These are phyloP conservation scores for Penaeus monodon DNA, from an alignment of 2,888 invertebrate genomes.

Conservation along the genomic window DNA sequence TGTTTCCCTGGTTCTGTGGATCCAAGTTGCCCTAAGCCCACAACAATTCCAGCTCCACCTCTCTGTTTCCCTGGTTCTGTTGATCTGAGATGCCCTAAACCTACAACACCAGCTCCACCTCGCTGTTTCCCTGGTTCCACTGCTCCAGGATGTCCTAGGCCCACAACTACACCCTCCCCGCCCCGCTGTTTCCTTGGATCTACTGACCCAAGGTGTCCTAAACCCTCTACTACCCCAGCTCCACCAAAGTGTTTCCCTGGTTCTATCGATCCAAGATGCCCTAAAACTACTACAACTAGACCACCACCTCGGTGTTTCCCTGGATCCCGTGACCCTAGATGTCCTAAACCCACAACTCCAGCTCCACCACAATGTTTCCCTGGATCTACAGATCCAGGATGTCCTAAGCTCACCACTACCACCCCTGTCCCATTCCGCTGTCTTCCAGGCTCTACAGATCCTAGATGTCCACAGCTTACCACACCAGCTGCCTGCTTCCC, in stretches of 20 bases:
- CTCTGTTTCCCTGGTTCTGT: neutral
- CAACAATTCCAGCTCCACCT: conserved; percentile 9
- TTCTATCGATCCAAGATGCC: conserved; percentile 10
- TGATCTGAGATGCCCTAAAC: conserved; percentile 19
- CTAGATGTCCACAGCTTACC: neutral
- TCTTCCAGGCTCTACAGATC: conserved; percentile 19
- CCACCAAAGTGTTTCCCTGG: conserved; percentile 5
- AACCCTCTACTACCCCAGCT: neutral
- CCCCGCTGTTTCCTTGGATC: conserved; percentile 2
- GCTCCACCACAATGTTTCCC: conserved; percentile 5
- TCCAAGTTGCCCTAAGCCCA: conserved; percentile 26
- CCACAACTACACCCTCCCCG: conserved; percentile 28
- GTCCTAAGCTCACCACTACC: neutral
- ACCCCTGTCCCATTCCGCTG: neutral
- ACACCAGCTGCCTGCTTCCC: conserved; percentile 4
- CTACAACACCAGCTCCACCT: conserved; percentile 34
- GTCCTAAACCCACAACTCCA: conserved; percentile 23
- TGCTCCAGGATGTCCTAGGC: conserved; percentile 50
- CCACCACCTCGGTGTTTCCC: conserved; percentile 28
- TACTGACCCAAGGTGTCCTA: conserved; percentile 23
- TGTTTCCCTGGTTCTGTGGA: conserved; percentile 40
- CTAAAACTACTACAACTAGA: neutral
- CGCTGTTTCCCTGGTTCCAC: conserved; percentile 44
- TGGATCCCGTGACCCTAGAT: conserved; percentile 54
- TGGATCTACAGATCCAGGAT: conserved; percentile 23